Base-by-base conservation (phyloP, 2,888 invertebrate species). In the Rotaria socialis region DNA sequence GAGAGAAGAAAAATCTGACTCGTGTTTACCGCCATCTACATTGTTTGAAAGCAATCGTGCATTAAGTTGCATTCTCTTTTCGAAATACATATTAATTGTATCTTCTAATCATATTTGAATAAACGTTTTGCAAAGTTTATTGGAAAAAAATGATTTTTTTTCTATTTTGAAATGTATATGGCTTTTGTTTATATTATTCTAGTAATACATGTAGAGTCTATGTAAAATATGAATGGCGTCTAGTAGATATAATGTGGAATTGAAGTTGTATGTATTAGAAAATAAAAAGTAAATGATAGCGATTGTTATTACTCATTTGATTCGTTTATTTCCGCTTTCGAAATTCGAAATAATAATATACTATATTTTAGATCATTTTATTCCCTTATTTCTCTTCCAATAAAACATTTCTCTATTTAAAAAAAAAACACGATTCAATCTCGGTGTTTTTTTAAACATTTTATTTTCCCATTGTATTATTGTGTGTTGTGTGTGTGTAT, bases 221-320 rank as follows among this genome's bases (percentile, higher is more conserved):
- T 35, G 67, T 67, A 67, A 67, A 67, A 35, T 67, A 67, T 14
- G 19, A 67, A 67, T 67, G 67, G 67, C 67, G 67, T 67, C 67
- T 16, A 67, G 27, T 19, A 27, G 67, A 67, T 67, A 67, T 35
- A 67, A 35, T 41, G 19, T 67, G 67, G 67, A 67, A 67, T 41
- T 41, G 16, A 35, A 41, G 35, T 67, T 67, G 67, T 67, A 4
- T 35, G 35, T 14, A 67, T 67, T 35, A 67, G 67, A 67, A 67
- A 67, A 67, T 11, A 67, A 67, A 67, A 24, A 67, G 67, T 35
- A 67, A 67, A 67, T 35, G 67, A 35, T 19, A 14, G 35, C 7
- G 67, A 35, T 35, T 67, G 67, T 67, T 67, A 19, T 41, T 27
- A 67, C 27, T 67, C 19, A 35, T 35, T 67, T 19, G n/a, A 67